A percentile compares a stretch with the other conserved stretches of the same genome.
phyloP scores from a whole-genome alignment of 2,888 invertebrate species.

The Drosophila engyochracea region DNA sequence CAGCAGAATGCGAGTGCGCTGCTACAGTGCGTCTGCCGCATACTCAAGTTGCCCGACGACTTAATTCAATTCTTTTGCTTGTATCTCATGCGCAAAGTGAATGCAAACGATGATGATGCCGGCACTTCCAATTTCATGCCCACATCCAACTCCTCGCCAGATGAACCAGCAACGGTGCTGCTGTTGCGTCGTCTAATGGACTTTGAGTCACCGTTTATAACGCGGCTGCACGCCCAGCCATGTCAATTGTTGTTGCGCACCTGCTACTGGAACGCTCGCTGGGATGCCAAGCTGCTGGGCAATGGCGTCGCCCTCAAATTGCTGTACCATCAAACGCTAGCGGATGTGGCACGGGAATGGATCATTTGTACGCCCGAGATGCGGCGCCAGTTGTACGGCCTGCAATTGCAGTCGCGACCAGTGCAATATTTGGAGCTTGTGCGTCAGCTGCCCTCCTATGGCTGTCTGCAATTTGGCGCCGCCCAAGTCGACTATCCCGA shows the following conservation, averaged over 20 bases:
- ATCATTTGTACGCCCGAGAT: slow-evolving; percentile 90
- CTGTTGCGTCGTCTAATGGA: slow-evolving; percentile 96
- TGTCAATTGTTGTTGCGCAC: slow-evolving; percentile 94
- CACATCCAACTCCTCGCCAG: slow-evolving; percentile 80
- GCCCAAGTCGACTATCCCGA: slow-evolving; percentile 92
- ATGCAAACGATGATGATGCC: slow-evolving; percentile 86
- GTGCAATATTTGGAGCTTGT: slow-evolving; percentile 95
- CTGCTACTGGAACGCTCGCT: slow-evolving; percentile 95
- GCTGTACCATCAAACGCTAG: slow-evolving; percentile 94
- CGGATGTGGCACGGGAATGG: slow-evolving; percentile 95
- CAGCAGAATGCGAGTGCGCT: slow-evolving; percentile 94
- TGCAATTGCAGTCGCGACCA: slow-evolving; percentile 92
- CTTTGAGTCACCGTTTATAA: slow-evolving; percentile 98
- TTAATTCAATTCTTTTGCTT: slow-evolving; percentile 95
- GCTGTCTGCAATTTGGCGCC: slow-evolving; percentile 92
- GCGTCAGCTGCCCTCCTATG: slow-evolving; percentile 94
- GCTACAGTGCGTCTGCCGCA: slow-evolving; percentile 92
- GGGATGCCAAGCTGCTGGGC: slow-evolving; percentile 93
- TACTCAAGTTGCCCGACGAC: slow-evolving; percentile 92
- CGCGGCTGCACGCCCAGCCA: slow-evolving; percentile 91
- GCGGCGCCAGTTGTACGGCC: slow-evolving; percentile 88
- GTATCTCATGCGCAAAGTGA: slow-evolving; percentile 91
- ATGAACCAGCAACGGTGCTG: slow-evolving; percentile 89
- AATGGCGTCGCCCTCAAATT: slow-evolving; percentile 94
- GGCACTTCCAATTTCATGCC: slow-evolving; percentile 74